Percentiles rank a stretch among this genome's conserved stretches.
These are phyloP conservation scores for Gobionotothen gibberifrons DNA, from an alignment of 2,797 vertebrate genomes.

Conservation along the genomic window DNA sequence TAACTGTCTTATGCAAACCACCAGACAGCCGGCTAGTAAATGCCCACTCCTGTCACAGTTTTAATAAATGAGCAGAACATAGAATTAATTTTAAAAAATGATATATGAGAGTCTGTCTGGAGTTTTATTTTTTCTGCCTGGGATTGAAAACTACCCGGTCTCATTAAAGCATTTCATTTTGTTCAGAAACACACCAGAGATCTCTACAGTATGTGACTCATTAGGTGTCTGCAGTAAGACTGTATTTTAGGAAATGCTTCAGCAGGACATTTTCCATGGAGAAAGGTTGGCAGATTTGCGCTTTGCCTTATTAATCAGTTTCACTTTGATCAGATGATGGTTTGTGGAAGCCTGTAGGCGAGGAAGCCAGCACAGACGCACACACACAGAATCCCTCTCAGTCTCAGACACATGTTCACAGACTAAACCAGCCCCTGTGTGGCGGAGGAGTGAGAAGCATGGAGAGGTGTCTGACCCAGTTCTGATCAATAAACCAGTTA, in stretches of 20 bases:
- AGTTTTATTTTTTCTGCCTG: background rate
- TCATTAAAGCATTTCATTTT: constrained; percentile 49
- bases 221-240: background rate
- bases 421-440: constrained; percentile 52
- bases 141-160: constrained; percentile 7
- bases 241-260: constrained; percentile 19
- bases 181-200: background rate
- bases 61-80: constrained; percentile 14
- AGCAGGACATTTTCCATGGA: constrained; percentile 20
- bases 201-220: background rate
- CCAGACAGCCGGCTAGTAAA: constrained; percentile 21
- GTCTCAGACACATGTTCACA: constrained; percentile 42
- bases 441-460: constrained; percentile 39
- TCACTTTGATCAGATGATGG: constrained; percentile 60
- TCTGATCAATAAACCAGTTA: constrained; percentile 57
- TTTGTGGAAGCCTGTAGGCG: constrained; percentile 53
- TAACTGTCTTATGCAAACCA: constrained; percentile 15
- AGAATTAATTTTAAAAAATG: constrained; percentile 4
- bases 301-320: constrained; percentile 64
- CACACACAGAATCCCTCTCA: constrained; percentile 32
- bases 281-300: constrained; percentile 31
- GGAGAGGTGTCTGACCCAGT: constrained; percentile 70
- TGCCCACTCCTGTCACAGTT: constrained; percentile 23
- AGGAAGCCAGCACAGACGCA: constrained; percentile 48
- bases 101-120: constrained; percentile 13